Conservation (phyloP, 2,888 invertebrate species). For the Iselma pallidipennis region DNA sequence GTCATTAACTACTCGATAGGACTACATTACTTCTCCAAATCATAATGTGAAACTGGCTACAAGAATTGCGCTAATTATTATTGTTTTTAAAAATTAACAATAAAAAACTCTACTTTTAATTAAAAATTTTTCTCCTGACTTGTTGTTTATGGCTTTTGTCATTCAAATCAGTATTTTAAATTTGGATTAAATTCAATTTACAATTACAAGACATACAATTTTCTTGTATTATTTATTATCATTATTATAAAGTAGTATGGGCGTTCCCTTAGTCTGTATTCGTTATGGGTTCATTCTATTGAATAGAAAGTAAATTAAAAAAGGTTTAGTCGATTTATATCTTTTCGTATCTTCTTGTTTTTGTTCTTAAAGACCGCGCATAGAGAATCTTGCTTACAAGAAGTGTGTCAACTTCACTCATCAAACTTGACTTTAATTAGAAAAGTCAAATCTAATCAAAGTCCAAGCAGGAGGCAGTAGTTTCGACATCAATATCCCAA, state of each 20-base stretch:
- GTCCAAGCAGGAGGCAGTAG: conserved; percentile 36
- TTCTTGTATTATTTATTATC: neutral
- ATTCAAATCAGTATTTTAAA: too few relatives aligned
- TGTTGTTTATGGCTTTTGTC: too few relatives aligned
- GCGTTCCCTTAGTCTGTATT: neutral
- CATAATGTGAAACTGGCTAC: neutral
- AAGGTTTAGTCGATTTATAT: neutral
- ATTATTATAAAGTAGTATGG: neutral
- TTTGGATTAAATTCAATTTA: neutral
- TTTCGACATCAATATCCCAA: neutral
- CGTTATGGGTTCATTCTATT: neutral
- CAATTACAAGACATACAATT: neutral
- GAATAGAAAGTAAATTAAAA: neutral
- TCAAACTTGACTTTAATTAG: conserved; percentile 39
- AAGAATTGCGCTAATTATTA: neutral
- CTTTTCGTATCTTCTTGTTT: too few relatives aligned
- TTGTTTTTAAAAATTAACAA: too few relatives aligned
- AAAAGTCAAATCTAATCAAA: conserved; percentile 44
- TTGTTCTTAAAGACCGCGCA: too few relatives aligned
- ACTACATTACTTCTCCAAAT: conserved; percentile 2
- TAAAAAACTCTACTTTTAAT: too few relatives aligned
- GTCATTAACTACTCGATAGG: conserved; percentile 25
- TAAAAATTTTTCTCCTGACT: neutral
- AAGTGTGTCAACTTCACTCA: conserved; percentile 13
- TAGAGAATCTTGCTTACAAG: neutral